Conservation (phyloP, 2,113 vertebrate species). For the Microtus pennsylvanicus region DNA sequence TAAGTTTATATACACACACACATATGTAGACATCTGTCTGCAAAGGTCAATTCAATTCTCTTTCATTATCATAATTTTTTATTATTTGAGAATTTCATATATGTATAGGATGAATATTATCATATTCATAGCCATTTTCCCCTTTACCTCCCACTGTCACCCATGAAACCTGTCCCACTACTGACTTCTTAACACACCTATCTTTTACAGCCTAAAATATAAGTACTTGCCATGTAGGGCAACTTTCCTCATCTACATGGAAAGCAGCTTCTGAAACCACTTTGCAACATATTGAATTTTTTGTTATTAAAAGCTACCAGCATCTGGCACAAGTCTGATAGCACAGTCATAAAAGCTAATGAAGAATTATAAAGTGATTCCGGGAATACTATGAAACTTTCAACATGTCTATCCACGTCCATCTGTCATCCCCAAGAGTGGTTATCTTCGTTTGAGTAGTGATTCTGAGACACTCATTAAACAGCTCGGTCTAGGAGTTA, state of each 20-base stretch:
- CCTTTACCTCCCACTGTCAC: not conserved
- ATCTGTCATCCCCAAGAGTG: constrained; percentile 51
- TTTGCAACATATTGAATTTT: not conserved
- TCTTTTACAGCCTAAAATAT: not conserved
- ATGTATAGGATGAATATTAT: not conserved
- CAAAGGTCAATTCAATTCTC: not conserved
- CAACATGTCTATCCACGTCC: constrained; percentile 43
- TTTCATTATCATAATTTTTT: not conserved
- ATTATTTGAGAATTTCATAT: not conserved
- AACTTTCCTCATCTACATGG: not conserved
- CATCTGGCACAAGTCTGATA: constrained; percentile 57
- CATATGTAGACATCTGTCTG: constrained; percentile 17
- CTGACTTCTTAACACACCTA: not conserved
- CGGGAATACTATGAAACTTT: constrained; percentile 48
- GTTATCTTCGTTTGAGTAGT: constrained; percentile 35
- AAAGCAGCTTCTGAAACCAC: constrained; percentile 20
- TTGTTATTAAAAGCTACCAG: not conserved
- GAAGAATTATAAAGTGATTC: constrained; percentile 58
- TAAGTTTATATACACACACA: constrained; percentile 8
- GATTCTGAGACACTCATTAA: constrained; percentile 36
- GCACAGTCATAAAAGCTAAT: constrained; percentile 62
- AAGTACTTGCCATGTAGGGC: not conserved
- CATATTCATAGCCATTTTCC: not conserved
- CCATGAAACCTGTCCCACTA: not conserved
- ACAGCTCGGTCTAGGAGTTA: not conserved